Evolutionary conservation across 2,113 vertebrate genomes (phyloP).

Genomic region (Malurus elegans): DNA sequence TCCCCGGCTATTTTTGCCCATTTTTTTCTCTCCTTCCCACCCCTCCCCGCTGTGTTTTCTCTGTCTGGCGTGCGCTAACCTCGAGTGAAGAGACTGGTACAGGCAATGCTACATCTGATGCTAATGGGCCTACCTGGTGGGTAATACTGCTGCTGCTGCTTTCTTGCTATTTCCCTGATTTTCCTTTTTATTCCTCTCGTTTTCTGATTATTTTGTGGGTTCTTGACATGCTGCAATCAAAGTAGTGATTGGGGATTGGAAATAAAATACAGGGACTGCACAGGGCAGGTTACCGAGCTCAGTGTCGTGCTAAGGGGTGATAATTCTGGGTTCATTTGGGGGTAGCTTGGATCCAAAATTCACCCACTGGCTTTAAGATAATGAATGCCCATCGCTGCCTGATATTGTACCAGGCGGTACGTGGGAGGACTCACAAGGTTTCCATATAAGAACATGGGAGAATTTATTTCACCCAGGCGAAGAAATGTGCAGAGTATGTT

Average conservation of each 20-base stretch:
- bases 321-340: not conserved
- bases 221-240: not conserved
- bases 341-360: not conserved
- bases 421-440: slow-evolving; percentile 36
- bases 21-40: not conserved
- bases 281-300: not conserved
- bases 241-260: not conserved
- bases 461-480: slow-evolving; percentile 32
- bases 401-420: not conserved
- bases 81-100: not conserved
- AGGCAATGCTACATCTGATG: not conserved
- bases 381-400: not conserved
- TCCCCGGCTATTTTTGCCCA: not conserved
- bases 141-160: not conserved
- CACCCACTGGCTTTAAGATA: not conserved
- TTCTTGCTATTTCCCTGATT: not conserved
- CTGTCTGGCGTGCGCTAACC: not conserved
- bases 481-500: slow-evolving; percentile 16
- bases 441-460: slow-evolving; percentile 67
- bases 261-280: not conserved
- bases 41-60: not conserved
- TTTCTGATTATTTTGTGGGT: not conserved
- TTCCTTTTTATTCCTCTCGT: not conserved
- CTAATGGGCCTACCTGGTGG: slow-evolving; percentile 23
- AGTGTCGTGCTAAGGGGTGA: accelerated